Conservation (phyloP, 2,888 invertebrate species). For the Euclidia mi region DNA sequence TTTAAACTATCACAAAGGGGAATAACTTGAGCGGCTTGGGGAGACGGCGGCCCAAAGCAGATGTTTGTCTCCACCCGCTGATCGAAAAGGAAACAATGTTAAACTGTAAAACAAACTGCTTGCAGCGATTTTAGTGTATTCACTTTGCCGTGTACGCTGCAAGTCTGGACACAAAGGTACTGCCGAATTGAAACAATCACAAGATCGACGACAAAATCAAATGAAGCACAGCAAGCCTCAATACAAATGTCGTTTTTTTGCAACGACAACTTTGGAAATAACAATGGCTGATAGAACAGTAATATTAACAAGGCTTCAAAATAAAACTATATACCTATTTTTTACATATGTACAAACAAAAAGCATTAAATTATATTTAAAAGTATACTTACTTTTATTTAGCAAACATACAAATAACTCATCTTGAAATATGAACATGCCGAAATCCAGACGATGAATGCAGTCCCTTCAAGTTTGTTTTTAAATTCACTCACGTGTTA, state of each 20-base stretch:
- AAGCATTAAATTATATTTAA: neutral
- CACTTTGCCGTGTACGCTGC: conserved; percentile 49
- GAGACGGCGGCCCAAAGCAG: conserved; percentile 70
- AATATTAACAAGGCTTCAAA: no score
- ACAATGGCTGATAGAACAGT: no score
- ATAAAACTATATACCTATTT: no score
- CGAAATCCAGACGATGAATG: conserved; percentile 66
- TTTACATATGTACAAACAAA: no score
- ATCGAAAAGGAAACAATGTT: conserved; percentile 85
- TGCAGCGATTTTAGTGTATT: conserved; percentile 66
- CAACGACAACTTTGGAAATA: no score
- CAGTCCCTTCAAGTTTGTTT: conserved; percentile 69
- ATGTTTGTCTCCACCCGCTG: conserved; percentile 73
- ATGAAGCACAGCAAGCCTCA: conserved; percentile 70
- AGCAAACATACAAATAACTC: conserved; percentile 54
- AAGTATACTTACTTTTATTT: neutral
- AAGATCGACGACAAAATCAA: conserved; percentile 49
- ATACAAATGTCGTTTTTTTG: neutral
- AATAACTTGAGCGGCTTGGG: conserved; percentile 64
- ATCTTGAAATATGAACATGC: conserved; percentile 74
- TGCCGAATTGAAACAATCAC: conserved; percentile 49
- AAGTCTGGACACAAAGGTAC: conserved; percentile 62
- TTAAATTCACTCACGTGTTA: conserved; percentile 63
- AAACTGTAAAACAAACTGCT: conserved; percentile 83
- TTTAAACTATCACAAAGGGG: conserved; percentile 63